A percentile compares a stretch with the other conserved stretches of the same genome.
phyloP scores from a whole-genome alignment of 2,888 invertebrate species.

The Trichogramma evanescens region DNA sequence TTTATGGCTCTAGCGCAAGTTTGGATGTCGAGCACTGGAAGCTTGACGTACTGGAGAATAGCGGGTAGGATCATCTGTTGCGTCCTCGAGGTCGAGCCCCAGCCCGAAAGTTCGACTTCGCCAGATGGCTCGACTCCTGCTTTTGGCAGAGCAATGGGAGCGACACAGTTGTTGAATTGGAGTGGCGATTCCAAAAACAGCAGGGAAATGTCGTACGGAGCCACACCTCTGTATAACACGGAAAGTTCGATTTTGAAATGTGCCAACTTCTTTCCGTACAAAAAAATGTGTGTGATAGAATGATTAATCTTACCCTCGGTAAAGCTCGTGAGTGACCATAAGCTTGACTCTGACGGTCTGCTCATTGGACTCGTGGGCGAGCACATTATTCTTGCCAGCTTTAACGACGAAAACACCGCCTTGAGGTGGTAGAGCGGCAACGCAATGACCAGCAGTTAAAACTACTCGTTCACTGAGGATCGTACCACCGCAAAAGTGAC shows the following conservation, averaged over 20 bases:
- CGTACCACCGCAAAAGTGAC: conserved; percentile 20
- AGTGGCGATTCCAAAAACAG: conserved; percentile 42
- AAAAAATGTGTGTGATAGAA: background rate
- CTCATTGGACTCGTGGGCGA: conserved; percentile 4
- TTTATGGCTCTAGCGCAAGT: conserved; percentile 25
- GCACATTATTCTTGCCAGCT: conserved; percentile 17
- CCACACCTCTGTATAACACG: conserved; percentile 30
- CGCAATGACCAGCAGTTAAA: conserved; percentile 24
- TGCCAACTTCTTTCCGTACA: too few relatives aligned
- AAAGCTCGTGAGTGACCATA: conserved; percentile 33
- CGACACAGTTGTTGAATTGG: conserved; percentile 35
- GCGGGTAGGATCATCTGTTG: conserved; percentile 27
- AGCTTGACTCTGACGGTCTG: conserved; percentile 6
- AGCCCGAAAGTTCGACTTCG: conserved; percentile 45
- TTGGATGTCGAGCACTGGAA: conserved; percentile 30
- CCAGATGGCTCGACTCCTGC: conserved; percentile 33
- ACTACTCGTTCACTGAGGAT: conserved; percentile 17
- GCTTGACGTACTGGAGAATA: conserved; percentile 31
- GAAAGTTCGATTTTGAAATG: too few relatives aligned
- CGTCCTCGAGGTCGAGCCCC: conserved; percentile 45
- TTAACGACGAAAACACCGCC: conserved; percentile 14
- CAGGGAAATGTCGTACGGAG: conserved; percentile 51
- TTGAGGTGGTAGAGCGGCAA: conserved; percentile 8
- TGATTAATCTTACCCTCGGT: conserved; percentile 24
- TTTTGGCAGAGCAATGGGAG: conserved; percentile 41